These are phyloP conservation scores for Rachycentron canadum DNA, from an alignment of 2,797 vertebrate species.

Conservation along the genomic window DNA sequence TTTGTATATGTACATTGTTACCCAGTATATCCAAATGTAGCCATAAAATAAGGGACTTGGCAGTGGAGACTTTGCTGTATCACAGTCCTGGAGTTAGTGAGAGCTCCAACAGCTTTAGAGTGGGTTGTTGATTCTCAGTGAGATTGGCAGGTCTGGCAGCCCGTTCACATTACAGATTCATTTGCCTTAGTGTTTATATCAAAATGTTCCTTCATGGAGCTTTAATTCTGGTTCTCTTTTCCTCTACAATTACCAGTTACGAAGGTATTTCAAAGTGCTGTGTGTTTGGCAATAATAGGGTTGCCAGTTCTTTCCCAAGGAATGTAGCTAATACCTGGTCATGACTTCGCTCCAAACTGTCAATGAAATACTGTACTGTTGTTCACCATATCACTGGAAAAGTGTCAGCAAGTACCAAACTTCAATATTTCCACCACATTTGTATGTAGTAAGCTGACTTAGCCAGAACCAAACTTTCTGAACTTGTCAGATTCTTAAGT, in stretches of 20 bases:
- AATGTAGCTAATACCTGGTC: constrained; percentile 2
- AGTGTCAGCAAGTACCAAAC: constrained; percentile 2
- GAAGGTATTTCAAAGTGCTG: constrained; percentile 2
- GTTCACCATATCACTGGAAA: neutral
- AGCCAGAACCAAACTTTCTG: constrained; percentile 4
- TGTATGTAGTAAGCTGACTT: constrained; percentile 4
- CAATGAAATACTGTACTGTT: neutral
- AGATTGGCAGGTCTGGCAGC: constrained; percentile 14
- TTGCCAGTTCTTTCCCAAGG: neutral
- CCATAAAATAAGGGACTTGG: constrained; percentile 8
- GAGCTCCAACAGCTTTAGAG: constrained; percentile 15
- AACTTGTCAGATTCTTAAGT: constrained; percentile 6
- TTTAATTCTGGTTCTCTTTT: neutral
- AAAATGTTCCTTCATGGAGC: constrained; percentile 3
- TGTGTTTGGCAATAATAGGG: constrained; percentile 2
- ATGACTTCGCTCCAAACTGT: neutral
- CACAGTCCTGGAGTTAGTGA: constrained; percentile 6
- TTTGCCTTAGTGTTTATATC: constrained; percentile 16
- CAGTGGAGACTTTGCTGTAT: neutral
- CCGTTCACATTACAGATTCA: neutral
- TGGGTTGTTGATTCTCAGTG: constrained; percentile 28
- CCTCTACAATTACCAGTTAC: constrained; percentile 3
- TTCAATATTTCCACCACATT: constrained; percentile 4
- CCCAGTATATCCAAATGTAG: constrained; percentile 4
- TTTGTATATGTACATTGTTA: neutral